Evolutionary conservation across 2,797 vertebrate genomes (phyloP).

Genomic region (Fundulus diaphanus): DNA sequence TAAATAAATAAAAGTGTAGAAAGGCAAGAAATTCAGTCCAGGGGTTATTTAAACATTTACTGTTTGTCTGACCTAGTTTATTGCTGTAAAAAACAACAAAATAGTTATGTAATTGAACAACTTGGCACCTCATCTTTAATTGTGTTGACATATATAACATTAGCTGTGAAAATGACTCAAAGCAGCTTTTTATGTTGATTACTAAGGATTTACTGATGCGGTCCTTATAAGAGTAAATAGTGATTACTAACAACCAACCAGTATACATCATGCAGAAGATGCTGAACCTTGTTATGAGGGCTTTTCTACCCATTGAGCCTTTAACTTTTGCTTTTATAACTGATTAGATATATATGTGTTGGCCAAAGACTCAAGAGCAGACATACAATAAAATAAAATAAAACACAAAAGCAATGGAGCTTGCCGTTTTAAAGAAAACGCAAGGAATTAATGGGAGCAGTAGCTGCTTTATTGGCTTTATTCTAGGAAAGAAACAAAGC

Average conservation of each 20-base stretch:
- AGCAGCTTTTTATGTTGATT: background rate
- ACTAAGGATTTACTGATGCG: background rate
- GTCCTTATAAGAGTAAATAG: background rate
- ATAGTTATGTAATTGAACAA: background rate
- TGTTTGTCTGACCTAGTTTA: background rate
- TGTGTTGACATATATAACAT: slow-evolving; percentile 9
- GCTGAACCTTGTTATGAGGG: background rate
- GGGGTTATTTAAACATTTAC: background rate
- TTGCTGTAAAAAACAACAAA: background rate
- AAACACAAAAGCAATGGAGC: background rate
- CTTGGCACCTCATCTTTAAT: background rate
- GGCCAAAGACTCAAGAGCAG: slow-evolving; percentile 16
- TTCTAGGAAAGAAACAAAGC: too few relatives aligned
- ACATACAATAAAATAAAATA: too few relatives aligned
- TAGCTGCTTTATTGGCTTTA: too few relatives aligned
- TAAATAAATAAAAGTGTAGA: slow-evolving; percentile 4
- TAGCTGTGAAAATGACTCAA: background rate
- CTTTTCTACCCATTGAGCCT: slow-evolving; percentile 24
- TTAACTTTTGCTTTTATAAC: slow-evolving; percentile 4
- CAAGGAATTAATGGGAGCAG: too few relatives aligned
- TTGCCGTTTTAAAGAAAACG: too few relatives aligned
- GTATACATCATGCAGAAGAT: slow-evolving; percentile 1
- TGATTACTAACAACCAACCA: background rate
- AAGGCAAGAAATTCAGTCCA: background rate
- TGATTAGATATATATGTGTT: slow-evolving; percentile 5